These are phyloP conservation scores for Erpetoichthys calabaricus DNA, from an alignment of 2,797 vertebrate species.

Conservation along the genomic window DNA sequence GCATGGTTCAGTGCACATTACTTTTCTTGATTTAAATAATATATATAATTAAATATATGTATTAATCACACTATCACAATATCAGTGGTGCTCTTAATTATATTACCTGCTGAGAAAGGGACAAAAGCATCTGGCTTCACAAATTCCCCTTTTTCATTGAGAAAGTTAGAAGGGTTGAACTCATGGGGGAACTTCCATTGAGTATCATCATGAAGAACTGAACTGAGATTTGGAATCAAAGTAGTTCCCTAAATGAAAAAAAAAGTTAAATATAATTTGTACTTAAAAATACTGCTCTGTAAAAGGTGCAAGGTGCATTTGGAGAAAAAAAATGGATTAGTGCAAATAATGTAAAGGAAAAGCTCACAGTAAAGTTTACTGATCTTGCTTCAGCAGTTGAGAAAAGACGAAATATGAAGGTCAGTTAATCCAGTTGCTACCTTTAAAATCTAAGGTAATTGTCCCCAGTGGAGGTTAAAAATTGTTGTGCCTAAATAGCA, in stretches of 20 bases:
- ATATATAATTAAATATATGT: neutral
- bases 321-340: too few species aligned
- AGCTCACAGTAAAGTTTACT: too few species aligned
- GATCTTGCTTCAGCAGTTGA: too few species aligned
- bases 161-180: constrained; percentile 51
- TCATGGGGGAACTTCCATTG: constrained; percentile 48
- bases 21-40: neutral
- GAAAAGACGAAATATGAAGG: too few species aligned
- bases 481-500: too few species aligned
- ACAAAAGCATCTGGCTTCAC: constrained; percentile 50
- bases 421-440: too few species aligned
- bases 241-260: constrained; percentile 33
- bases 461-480: too few species aligned
- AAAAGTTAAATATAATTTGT: neutral
- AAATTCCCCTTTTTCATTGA: constrained; percentile 40
- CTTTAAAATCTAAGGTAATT: too few species aligned
- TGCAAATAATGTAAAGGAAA: too few species aligned
- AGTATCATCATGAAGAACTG: constrained; percentile 36
- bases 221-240: constrained; percentile 41
- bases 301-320: too few species aligned
- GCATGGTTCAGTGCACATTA: too few species aligned
- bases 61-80: neutral
- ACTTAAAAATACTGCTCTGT: too few species aligned
- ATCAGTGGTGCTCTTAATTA: neutral
- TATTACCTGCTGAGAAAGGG: constrained; percentile 47